Evolutionary conservation across 2,113 vertebrate genomes (phyloP), one percentile per base, ranked within the genome.

Genomic region (Progne subis): DNA sequence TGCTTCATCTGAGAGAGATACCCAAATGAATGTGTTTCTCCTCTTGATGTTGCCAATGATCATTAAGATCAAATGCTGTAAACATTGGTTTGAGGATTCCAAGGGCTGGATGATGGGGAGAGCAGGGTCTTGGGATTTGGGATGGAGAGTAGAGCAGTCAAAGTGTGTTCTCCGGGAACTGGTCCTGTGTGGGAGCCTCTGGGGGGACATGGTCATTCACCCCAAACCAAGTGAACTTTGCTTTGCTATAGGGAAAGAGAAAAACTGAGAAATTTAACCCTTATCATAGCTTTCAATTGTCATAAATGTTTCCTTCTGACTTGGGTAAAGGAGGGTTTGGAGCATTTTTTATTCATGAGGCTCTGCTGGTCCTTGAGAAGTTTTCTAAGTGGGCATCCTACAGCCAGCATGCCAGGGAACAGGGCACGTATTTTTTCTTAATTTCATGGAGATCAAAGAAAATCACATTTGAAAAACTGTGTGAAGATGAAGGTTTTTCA

Each of bases 401-500:
- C 34, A 79, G 56, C 29, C 67, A 18, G 25, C 31, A n/a, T 74
- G 50, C 28, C 55, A 80, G 57, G 29, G 47, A 92, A 56, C 14
- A 43, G 2, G 6, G 25, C 26, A 46, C 6, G 1, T 44, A 19
- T 28, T 49, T 49, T 80, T 64, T 81, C 67, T 64, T 39, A 65
- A 59, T 79, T 92, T 92, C 8, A 7, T 21, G 15, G 47, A 68
- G 59, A 84, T 88, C 80, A 95, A 76, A 93, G 26, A 75, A 84
- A 86, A 64, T 64, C n/a, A 41, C 9, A 26, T 91, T 63, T 92
- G 77, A 86, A 92, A 92, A 88, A n/a, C 17, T n/a, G 46, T 34
- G 64, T 81, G 49, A 82, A 88, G 90, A 79, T 84, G 59, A 88
- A 93, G 32, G 47, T 84, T 92, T 88, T 88, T 70, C 41, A 60